A percentile compares a stretch with the other conserved stretches of the same genome.
phyloP scores from a whole-genome alignment of 2,888 invertebrate species.

The Zhengitettix transpicula region DNA sequence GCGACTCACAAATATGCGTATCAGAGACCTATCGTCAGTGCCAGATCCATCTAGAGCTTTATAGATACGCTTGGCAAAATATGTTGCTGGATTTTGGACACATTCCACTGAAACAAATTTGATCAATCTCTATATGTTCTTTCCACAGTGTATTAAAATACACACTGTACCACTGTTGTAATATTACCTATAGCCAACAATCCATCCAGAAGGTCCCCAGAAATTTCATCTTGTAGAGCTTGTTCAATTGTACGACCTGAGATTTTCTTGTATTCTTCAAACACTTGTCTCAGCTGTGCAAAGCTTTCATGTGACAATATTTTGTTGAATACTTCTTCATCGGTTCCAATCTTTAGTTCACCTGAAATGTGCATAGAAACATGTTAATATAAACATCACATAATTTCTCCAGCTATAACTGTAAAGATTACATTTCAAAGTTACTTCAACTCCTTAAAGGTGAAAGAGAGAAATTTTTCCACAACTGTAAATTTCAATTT shows the following conservation, averaged over 20 bases:
- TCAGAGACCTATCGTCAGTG: constrained; percentile 52
- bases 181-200: constrained; percentile 46
- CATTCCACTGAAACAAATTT: constrained; percentile 42
- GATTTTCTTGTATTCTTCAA: constrained; percentile 56
- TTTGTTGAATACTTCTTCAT: constrained; percentile 53
- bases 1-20: constrained; percentile 52
- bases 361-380: constrained; percentile 19
- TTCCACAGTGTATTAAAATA: no score
- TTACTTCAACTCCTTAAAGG: no score
- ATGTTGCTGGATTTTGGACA: constrained; percentile 45
- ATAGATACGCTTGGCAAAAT: constrained; percentile 50
- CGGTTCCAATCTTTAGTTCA: constrained; percentile 53
- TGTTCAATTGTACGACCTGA: constrained; percentile 58
- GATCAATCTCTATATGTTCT: neutral
- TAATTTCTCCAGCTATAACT: no score
- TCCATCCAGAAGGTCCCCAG: constrained; percentile 48
- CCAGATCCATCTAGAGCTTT: constrained; percentile 51
- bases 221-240: constrained; percentile 48
- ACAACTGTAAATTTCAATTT: no score
- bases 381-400: neutral
- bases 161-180: no score
- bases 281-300: constrained; percentile 47
- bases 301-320: constrained; percentile 60
- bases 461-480: no score
- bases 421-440: no score